A percentile compares a stretch with the other conserved stretches of the same genome.
These are phyloP conservation scores for Oncopeltus fasciatus DNA, from an alignment of 1,140 invertebrate species.

Conservation along the genomic window DNA sequence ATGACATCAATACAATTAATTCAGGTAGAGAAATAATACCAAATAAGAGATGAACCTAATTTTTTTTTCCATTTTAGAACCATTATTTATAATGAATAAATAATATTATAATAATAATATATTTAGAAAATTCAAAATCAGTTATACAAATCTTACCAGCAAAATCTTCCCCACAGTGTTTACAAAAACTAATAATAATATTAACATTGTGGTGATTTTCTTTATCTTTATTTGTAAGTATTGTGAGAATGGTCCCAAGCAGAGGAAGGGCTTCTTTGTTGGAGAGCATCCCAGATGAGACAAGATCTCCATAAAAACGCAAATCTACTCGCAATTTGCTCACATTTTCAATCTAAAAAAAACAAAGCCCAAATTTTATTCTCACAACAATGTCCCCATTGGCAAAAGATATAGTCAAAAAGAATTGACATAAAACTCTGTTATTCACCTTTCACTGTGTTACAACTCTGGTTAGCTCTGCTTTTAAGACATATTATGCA, in stretches of 20 bases:
- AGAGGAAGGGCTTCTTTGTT: constrained; percentile 78
- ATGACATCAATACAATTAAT: no score
- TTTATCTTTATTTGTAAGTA: constrained; percentile 79
- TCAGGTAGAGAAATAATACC: no score
- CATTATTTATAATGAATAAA: no score
- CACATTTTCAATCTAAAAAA: constrained; percentile 43
- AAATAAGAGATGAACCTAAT: no score
- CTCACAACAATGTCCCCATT: neutral
- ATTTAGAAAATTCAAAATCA: no score
- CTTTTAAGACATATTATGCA: no score
- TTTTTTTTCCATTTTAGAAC: no score
- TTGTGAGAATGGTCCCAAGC: constrained; percentile 66
- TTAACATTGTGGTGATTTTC: constrained; percentile 86
- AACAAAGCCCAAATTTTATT: neutral
- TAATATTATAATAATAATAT: no score
- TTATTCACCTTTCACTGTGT: neutral
- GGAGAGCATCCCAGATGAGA: constrained; percentile 75
- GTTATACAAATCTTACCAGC: constrained; percentile 40
- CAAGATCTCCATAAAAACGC: constrained; percentile 84
- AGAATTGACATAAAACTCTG: neutral
- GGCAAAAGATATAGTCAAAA: no score
- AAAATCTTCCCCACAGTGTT: constrained; percentile 91
- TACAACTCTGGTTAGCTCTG: no score
- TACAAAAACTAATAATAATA: constrained; percentile 89
- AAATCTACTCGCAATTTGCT: constrained; percentile 86